Evolutionary conservation across 2,797 vertebrate species (phyloP).

Genomic region (Sebastes iracundus): DNA sequence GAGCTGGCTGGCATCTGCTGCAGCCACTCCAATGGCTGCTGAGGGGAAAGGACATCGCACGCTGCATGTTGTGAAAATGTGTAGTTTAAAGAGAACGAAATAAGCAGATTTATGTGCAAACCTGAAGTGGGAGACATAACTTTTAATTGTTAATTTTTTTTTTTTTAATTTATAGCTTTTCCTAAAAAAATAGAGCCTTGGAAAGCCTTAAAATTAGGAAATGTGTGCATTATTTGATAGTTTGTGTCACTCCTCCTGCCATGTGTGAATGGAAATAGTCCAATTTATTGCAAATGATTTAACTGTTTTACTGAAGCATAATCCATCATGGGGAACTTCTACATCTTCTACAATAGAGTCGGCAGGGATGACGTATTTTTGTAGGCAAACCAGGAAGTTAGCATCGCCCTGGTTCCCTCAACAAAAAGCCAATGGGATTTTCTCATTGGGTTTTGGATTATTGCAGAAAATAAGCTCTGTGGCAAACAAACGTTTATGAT

Average conservation of each 20-base stretch:
- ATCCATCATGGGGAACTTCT: background rate
- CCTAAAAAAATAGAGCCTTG: background rate
- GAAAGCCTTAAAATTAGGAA: background rate
- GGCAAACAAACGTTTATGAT: no score
- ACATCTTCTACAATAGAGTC: background rate
- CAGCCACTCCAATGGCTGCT: constrained; percentile 30
- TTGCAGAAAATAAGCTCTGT: no score
- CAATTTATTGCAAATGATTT: background rate
- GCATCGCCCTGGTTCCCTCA: fast-evolving
- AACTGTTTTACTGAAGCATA: background rate
- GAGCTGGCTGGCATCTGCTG: constrained; percentile 74
- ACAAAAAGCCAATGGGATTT: no score
- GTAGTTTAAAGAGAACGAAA: background rate
- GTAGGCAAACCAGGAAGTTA: no score
- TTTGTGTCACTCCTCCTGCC: background rate
- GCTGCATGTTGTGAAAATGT: background rate
- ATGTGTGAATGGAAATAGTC: background rate
- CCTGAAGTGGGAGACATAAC: background rate
- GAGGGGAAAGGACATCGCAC: constrained; percentile 3
- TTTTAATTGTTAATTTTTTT: background rate
- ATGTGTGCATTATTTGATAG: background rate
- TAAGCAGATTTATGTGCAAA: background rate
- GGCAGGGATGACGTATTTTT: fast-evolving
- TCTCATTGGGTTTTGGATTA: no score
- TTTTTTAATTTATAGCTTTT: background rate